Evolutionary conservation across 2,797 vertebrate species (phyloP).

Genomic region (Benthosema pterotum): DNA sequence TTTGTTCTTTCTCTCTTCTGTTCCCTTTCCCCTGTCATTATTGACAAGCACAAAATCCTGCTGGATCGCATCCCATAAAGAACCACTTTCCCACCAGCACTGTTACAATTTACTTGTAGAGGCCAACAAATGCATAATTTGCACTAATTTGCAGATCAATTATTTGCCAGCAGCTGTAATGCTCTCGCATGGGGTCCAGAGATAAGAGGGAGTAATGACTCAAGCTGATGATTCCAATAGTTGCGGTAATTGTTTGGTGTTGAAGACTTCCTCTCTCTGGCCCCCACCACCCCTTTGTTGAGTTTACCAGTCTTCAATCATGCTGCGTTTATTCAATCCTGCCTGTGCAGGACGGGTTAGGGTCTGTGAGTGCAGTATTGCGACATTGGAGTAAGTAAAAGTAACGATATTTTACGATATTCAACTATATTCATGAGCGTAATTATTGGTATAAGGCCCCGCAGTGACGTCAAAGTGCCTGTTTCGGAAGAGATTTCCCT

Average conservation of each 20-base stretch:
- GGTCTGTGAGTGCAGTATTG: not conserved
- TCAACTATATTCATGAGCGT: too few species aligned
- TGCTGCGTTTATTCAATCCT: constrained; percentile 16
- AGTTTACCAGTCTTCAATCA: constrained; percentile 14
- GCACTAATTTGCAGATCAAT: constrained; percentile 68
- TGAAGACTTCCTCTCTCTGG: constrained; percentile 18
- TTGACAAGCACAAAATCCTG: constrained; percentile 57
- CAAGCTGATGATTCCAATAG: constrained; percentile 30
- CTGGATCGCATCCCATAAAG: constrained; percentile 56
- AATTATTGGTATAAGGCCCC: too few species aligned
- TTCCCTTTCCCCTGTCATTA: constrained; percentile 46
- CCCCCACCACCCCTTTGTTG: constrained; percentile 15
- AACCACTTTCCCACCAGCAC: constrained; percentile 60
- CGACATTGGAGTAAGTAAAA: not conserved
- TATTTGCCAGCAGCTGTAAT: constrained; percentile 55
- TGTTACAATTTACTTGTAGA: constrained; percentile 24
- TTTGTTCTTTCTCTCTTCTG: constrained; percentile 39
- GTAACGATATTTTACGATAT: too few species aligned
- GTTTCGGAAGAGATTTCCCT: too few species aligned
- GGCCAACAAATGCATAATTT: constrained; percentile 61
- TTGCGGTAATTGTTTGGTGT: constrained; percentile 41
- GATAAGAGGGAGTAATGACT: constrained; percentile 34
- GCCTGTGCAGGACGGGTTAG: constrained; percentile 5
- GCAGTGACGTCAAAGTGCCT: too few species aligned
- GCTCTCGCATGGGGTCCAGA: constrained; percentile 42